These are phyloP conservation scores for Holacanthella duospinosa DNA, from an alignment of 2,888 invertebrate species.

Conservation along the genomic window DNA sequence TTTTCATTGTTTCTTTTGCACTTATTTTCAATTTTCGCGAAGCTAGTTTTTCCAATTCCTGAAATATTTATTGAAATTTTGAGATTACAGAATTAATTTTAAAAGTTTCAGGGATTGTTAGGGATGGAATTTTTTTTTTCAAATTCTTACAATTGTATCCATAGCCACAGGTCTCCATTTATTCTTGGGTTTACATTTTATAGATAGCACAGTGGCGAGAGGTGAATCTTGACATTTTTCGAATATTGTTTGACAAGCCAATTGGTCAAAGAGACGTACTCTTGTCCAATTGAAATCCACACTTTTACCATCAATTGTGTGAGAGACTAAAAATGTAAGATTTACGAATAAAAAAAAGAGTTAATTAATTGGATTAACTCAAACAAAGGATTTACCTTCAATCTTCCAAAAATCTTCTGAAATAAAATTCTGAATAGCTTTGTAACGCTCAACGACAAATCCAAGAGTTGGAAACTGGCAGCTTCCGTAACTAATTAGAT, in stretches of 20 bases:
- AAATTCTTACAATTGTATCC: slow-evolving; percentile 88
- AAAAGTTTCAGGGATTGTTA: too few species aligned
- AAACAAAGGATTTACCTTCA: slow-evolving; percentile 52
- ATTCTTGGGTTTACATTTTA: slow-evolving; percentile 76
- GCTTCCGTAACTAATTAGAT: slow-evolving; percentile 91
- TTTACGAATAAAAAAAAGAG: background rate
- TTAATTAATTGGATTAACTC: background rate
- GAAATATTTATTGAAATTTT: slow-evolving; percentile 12
- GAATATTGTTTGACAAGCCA: slow-evolving; percentile 66
- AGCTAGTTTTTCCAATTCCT: slow-evolving; percentile 92
- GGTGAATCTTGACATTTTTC: slow-evolving; percentile 68
- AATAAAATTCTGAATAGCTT: slow-evolving; percentile 81
- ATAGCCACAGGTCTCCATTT: slow-evolving; percentile 93
- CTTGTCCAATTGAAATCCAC: slow-evolving; percentile 85
- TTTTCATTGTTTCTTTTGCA: slow-evolving; percentile 90
- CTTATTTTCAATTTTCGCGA: slow-evolving; percentile 81
- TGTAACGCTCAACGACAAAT: slow-evolving; percentile 95
- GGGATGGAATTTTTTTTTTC: too few species aligned
- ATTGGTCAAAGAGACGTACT: slow-evolving; percentile 73
- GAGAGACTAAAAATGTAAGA: slow-evolving; percentile 53
- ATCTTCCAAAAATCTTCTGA: slow-evolving; percentile 94
- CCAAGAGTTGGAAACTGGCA: slow-evolving; percentile 99
- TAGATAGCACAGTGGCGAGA: slow-evolving; percentile 59
- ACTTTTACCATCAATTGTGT: slow-evolving; percentile 60
- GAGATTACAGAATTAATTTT: slow-evolving; percentile 24